Base-by-base conservation (phyloP, 2,797 vertebrate genomes). In the Peromyscus eremicus region DNA sequence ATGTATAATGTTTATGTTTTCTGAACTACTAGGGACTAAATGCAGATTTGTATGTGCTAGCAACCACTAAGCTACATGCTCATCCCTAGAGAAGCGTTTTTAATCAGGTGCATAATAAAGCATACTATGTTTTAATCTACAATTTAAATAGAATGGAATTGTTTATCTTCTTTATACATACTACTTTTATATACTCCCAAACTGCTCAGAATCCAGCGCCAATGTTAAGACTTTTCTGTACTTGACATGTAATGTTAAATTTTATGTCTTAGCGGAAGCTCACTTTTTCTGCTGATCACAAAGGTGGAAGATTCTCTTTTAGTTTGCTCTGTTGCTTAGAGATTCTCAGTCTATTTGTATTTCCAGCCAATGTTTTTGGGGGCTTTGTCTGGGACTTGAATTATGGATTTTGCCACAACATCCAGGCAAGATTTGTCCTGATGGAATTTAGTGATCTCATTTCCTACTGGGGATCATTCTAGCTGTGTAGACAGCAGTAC, bases 291-390 rank as follows among this genome's bases (percentile, higher is more conserved):
- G 94, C 73, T 86, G 25, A 17, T 60, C 55, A 2, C 16, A 71
- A 32, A 60, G 23, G 80, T 75, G 49, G 16, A 94, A 90, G 2
- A 25, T 34, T 82, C 12, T 34, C 43, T 77, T 84, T 25, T 70
- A 64, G 70, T 13, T 95, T 90, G 6, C 16, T 40, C 13, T 86
- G 2, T 40, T 57, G 1, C 27, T 79, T 4, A 91, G 10, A 17
- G 49, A 6, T 75, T 94, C 89, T 91, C 23, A 52, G 19, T 85
- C 62, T 86, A 75, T 43, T 90, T 7, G 37, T 91, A 70, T 88
- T 92, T 96, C 21, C 68, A n/a, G 27, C 40, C 32, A 25, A 46
- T 94, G 32, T 81, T 95, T 95, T 91, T 32, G 86, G 55, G 89
- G 43, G 82, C 64, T 87, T 19, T 89, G 0, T 73, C 32, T 87